Percentiles rank a stretch among this genome's conserved stretches.
These are phyloP conservation scores for Heliothis peltigera DNA, from an alignment of 2,888 invertebrate species.

Conservation along the genomic window DNA sequence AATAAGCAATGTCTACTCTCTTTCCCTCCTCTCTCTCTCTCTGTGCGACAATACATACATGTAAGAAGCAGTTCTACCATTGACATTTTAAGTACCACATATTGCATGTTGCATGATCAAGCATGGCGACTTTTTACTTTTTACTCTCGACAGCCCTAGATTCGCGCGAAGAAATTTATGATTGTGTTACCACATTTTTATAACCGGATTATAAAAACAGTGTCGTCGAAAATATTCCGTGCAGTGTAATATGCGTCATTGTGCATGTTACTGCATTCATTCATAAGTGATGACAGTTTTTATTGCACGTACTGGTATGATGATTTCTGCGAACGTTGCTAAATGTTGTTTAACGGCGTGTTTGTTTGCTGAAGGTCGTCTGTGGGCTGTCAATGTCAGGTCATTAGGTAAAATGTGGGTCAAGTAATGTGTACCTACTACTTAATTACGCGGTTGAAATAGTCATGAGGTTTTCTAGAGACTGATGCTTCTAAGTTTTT, in stretches of 20 bases:
- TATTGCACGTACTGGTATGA: conserved; percentile 11
- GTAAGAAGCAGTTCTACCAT: too few relatives aligned
- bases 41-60: too few relatives aligned
- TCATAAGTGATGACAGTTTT: conserved; percentile 43
- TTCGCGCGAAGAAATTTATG: conserved; percentile 30
- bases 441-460: background rate
- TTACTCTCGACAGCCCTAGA: conserved; percentile 25
- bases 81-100: too few relatives aligned
- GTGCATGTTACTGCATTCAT: conserved; percentile 17
- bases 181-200: conserved; percentile 40
- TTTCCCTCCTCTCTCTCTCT: too few relatives aligned
- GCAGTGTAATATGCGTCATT: conserved; percentile 19
- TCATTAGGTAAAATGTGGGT: background rate
- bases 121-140: background rate
- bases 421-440: background rate
- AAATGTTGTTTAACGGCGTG: conserved; percentile 1
- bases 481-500: background rate
- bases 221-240: conserved; percentile 39
- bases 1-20: too few relatives aligned
- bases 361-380: conserved; percentile 12
- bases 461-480: background rate
- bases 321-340: conserved; percentile 30
- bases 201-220: conserved; percentile 43
- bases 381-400: conserved; percentile 22
- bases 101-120: too few relatives aligned